phyloP scores from a whole-genome alignment of 2,113 vertebrate genomes.

The Prolemur simus region DNA sequence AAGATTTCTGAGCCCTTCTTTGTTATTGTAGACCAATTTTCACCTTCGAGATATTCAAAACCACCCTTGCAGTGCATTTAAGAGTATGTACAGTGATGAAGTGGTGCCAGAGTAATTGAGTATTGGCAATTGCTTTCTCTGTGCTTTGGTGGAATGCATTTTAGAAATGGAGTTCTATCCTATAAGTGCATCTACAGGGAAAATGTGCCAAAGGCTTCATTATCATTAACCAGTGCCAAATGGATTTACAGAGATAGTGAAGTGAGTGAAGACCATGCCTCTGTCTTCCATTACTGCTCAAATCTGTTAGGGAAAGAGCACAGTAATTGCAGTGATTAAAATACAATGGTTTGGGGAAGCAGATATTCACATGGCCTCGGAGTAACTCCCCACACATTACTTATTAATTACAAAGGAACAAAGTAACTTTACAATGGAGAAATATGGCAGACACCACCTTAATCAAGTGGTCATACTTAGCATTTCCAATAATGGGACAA shows the following conservation, averaged over 20 bases:
- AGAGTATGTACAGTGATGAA: conserved; percentile 58
- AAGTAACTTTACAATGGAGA: conserved; percentile 25
- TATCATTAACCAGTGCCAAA: conserved; percentile 65
- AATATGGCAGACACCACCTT: not conserved
- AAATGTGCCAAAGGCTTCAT: conserved; percentile 67
- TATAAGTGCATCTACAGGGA: conserved; percentile 65
- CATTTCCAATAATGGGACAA: not conserved
- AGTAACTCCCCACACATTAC: conserved; percentile 1
- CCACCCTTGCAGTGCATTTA: conserved; percentile 25
- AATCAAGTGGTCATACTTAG: conserved; percentile 25
- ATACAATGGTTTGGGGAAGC: conserved; percentile 41
- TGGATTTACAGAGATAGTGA: conserved; percentile 56
- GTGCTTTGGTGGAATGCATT: conserved; percentile 72
- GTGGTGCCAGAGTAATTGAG: conserved; percentile 65
- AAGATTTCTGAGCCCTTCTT: not conserved
- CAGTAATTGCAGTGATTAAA: conserved; percentile 60
- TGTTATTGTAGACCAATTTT: conserved; percentile 3
- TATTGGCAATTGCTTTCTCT: conserved; percentile 70
- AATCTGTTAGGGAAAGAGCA: conserved; percentile 25
- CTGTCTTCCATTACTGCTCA: conserved; percentile 34
- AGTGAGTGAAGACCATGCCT: conserved; percentile 23
- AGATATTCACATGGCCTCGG: conserved; percentile 17
- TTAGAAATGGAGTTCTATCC: conserved; percentile 68
- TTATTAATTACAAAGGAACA: conserved; percentile 55
- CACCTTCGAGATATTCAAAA: conserved; percentile 54